These are phyloP conservation scores for Mayetiola destructor DNA, from an alignment of 2,888 invertebrate genomes.

Conservation along the genomic window DNA sequence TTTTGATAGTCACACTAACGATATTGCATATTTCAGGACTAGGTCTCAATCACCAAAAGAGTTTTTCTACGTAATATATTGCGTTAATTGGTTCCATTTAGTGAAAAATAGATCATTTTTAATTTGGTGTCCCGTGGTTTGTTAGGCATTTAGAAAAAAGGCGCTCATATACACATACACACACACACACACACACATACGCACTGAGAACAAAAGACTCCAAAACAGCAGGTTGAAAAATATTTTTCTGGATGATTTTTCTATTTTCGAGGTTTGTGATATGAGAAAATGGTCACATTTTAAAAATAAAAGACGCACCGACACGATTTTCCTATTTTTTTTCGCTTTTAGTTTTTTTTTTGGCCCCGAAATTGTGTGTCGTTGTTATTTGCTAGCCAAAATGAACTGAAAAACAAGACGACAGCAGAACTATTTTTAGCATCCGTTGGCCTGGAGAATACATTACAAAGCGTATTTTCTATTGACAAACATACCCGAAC, in stretches of 20 bases:
- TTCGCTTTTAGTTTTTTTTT: not conserved
- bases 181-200: too few species aligned
- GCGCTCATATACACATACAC: too few species aligned
- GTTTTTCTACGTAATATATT: too few species aligned
- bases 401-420: slow-evolving; percentile 18
- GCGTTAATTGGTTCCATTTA: too few species aligned
- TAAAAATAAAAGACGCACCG: slow-evolving; percentile 3
- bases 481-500: slow-evolving; percentile 9
- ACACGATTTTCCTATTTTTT: not conserved
- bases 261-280: slow-evolving; percentile 11
- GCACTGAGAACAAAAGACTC: not conserved
- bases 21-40: too few species aligned
- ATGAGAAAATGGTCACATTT: not conserved
- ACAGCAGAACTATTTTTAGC: slow-evolving; percentile 20
- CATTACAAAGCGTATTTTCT: not conserved
- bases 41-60: too few species aligned
- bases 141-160: too few species aligned
- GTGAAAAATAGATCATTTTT: too few species aligned
- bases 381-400: not conserved
- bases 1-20: too few species aligned
- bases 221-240: slow-evolving; percentile 1
- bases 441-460: slow-evolving; percentile 19
- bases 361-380: not conserved
- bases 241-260: slow-evolving; percentile 4
- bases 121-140: too few species aligned